Evolutionary conservation across 2,113 vertebrate species (phyloP).

Genomic region (Gadus chalcogrammus): DNA sequence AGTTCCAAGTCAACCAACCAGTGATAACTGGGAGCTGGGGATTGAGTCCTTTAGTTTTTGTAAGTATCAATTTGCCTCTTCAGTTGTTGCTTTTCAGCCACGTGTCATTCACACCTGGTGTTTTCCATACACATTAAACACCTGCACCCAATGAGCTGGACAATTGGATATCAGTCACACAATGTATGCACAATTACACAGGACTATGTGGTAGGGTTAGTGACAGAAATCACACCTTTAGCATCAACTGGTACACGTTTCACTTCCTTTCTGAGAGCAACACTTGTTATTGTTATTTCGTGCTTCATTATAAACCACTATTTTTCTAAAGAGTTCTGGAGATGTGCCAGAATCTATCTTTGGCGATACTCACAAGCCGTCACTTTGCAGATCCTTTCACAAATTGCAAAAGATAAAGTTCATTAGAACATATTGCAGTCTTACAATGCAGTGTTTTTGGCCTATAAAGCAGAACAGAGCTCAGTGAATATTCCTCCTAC

Average conservation of each 20-base stretch:
- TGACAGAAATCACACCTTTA: constrained; percentile 8
- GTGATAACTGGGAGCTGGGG: constrained; percentile 93
- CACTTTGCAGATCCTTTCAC: no score
- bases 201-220: constrained; percentile 34
- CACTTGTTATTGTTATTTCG: no score
- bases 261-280: no score
- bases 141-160: constrained; percentile 68
- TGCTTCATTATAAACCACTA: neutral
- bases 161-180: constrained; percentile 54
- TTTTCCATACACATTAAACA: constrained; percentile 59
- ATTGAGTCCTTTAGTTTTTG: constrained; percentile 88
- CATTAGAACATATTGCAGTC: no score
- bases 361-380: no score
- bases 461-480: constrained; percentile 37
- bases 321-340: no score
- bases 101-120: constrained; percentile 51
- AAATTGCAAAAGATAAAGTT: no score
- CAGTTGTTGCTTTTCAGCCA: constrained; percentile 51
- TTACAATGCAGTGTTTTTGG: constrained; percentile 9
- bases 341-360: no score
- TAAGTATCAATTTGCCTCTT: constrained; percentile 81
- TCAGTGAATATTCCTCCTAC: constrained; percentile 22
- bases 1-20: constrained; percentile 88
- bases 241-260: no score
- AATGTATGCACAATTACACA: constrained; percentile 64